Percentiles rank a stretch among this genome's conserved stretches.
These are phyloP conservation scores for Cephus rjabovi DNA, from an alignment of 2,888 invertebrate genomes.

Conservation along the genomic window DNA sequence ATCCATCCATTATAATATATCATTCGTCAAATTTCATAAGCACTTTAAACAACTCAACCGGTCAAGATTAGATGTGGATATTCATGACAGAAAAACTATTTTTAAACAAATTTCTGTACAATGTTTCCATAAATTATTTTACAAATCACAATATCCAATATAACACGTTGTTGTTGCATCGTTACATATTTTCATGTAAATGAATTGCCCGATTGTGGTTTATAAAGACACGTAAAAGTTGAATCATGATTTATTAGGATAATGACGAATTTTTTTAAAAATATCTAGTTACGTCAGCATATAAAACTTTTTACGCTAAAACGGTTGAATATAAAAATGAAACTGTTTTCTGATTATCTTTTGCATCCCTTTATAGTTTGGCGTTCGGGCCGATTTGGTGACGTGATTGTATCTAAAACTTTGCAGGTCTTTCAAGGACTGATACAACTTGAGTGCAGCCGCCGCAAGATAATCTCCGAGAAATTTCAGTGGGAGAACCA, in stretches of 20 bases:
- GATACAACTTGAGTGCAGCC: constrained; percentile 16
- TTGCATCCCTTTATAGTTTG: not conserved
- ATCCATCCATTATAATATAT: not conserved
- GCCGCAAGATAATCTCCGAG: constrained; percentile 20
- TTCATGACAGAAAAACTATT: not conserved
- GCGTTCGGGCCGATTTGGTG: not conserved
- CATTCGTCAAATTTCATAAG: not conserved
- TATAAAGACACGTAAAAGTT: not conserved
- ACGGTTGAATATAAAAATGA: not conserved
- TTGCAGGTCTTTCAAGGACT: constrained; percentile 11
- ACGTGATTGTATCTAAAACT: not conserved
- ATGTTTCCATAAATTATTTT: not conserved
- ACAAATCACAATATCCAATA: not conserved
- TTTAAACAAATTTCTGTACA: too few species aligned
- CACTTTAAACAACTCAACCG: not conserved
- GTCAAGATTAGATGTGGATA: not conserved
- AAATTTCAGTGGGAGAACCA: constrained; percentile 31
- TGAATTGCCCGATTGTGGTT: not conserved
- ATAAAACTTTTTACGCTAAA: not conserved
- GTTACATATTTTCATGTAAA: not conserved
- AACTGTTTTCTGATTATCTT: not conserved
- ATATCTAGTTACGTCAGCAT: not conserved
- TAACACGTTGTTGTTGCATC: not conserved
- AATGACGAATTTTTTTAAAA: not conserved
- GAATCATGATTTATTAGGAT: not conserved